Base-by-base conservation (phyloP, 2,113 vertebrate genomes). In the Hyperopisus bebe region DNA sequence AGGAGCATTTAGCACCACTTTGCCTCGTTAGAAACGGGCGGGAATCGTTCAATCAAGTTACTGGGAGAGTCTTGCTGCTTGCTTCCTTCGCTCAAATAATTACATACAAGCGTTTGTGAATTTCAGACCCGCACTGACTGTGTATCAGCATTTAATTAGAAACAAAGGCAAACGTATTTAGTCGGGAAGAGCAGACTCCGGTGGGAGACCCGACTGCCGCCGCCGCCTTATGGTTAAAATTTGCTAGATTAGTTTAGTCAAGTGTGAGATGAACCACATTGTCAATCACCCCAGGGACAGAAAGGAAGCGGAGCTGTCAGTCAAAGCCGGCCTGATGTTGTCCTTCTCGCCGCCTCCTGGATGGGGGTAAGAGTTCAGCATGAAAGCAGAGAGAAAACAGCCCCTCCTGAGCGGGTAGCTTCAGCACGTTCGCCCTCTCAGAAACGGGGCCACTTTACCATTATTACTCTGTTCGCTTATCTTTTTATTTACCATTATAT, bases 181-280 rank as follows among this genome's bases (percentile, higher is more conserved):
- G 97, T 97, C 96, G 96, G 96, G 96, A 96, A 96, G 96, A 94
- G 94, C 94, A 96, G 97, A 95, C 96, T 97, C 95, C 97, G 94
- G 95, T 95, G 95, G 96, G 94, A 96, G 93, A 95, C 96, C 46
- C 3, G 96, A 95, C 95, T 95, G 96, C 95, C 94, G 94, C 93
- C 93, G 94, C 85, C 90, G 90, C 92, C 93, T 94, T 95, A 95
- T 95, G 96, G 92, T 95, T 94, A 94, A 95, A 96, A 95, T 96
- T 97, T 97, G 96, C 94, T 96, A 95, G 96, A 97, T 97, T 98
- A 97, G 97, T 97, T 97, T 96, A 97, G 96, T 96, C 96, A 97
- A 97, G 97, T 96, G 97, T 95, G 95, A 95, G 96, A 97, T 96
- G 95, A 97, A 97, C 94, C 94, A 93, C 95, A 95, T 93, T 97